Conservation (phyloP, 2,113 vertebrate genomes). For the Megaleporinus macrocephalus region DNA sequence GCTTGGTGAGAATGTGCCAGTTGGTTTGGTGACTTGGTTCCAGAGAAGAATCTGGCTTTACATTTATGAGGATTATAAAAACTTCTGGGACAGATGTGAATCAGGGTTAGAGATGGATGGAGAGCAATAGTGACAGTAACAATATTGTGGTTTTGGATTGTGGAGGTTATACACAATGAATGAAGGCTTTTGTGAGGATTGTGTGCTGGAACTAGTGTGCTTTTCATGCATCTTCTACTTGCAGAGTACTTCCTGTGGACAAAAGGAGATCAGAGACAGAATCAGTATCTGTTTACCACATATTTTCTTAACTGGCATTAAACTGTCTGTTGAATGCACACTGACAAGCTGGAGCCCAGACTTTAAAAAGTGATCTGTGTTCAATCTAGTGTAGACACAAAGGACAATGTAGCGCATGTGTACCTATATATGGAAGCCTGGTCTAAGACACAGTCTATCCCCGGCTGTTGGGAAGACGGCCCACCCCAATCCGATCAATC, state of each 20-base stretch:
- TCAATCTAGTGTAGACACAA: no score
- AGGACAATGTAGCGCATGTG: background rate
- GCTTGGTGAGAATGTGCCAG: background rate
- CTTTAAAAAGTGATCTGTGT: no score
- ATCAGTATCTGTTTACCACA: background rate
- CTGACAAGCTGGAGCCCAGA: no score
- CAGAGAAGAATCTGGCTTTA: background rate
- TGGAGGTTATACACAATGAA: background rate
- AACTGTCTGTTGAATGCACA: background rate
- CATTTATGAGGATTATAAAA: background rate
- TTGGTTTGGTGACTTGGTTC: background rate
- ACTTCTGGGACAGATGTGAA: background rate
- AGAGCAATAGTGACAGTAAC: background rate
- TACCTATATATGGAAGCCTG: conserved; percentile 59
- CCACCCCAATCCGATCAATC: conserved; percentile 86
- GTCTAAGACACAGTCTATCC: conserved; percentile 71
- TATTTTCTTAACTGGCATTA: background rate
- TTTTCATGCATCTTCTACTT: conserved; percentile 46
- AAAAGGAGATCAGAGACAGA: background rate
- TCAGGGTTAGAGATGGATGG: background rate
- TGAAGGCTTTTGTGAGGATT: background rate
- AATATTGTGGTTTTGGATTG: background rate
- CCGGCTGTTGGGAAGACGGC: conserved; percentile 77
- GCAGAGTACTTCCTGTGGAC: conserved; percentile 18
- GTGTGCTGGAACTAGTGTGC: conserved; percentile 5